phyloP scores from a whole-genome alignment of 2,888 invertebrate genomes.

The Monopis laevigella region DNA sequence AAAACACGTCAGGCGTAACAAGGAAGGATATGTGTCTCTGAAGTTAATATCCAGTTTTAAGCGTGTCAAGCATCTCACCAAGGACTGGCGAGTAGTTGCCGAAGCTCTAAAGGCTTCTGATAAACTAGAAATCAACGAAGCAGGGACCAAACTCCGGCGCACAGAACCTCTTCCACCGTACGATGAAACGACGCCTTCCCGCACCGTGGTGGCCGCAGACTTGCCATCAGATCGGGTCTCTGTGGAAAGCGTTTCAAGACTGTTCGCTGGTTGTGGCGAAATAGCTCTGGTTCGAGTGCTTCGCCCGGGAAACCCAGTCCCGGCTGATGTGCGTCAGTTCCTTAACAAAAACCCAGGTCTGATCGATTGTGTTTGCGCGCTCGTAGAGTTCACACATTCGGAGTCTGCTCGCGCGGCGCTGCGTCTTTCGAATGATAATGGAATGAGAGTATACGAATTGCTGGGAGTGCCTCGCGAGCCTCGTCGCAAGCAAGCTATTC shows the following conservation, averaged over 20 bases:
- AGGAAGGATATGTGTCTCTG: constrained; percentile 94
- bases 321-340: constrained; percentile 90
- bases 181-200: constrained; percentile 92
- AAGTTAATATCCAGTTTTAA: constrained; percentile 96
- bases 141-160: constrained; percentile 89
- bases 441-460: constrained; percentile 80
- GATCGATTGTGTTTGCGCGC: constrained; percentile 85
- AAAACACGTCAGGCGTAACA: constrained; percentile 94
- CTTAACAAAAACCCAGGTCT: constrained; percentile 91
- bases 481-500: constrained; percentile 76
- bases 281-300: constrained; percentile 89
- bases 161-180: constrained; percentile 86
- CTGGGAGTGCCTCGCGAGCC: constrained; percentile 77
- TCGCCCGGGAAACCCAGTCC: constrained; percentile 88
- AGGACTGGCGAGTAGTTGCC: constrained; percentile 94
- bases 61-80: constrained; percentile 91
- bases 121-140: constrained; percentile 88
- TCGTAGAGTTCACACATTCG: constrained; percentile 90
- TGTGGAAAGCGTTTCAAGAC: constrained; percentile 90
- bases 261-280: constrained; percentile 89
- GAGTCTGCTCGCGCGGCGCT: constrained; percentile 86
- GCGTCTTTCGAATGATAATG: constrained; percentile 68
- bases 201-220: constrained; percentile 88
- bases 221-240: constrained; percentile 86
- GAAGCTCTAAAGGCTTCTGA: constrained; percentile 81